phyloP scores from a whole-genome alignment of 2,113 vertebrate species.

The Oncorhynchus clarkii region DNA sequence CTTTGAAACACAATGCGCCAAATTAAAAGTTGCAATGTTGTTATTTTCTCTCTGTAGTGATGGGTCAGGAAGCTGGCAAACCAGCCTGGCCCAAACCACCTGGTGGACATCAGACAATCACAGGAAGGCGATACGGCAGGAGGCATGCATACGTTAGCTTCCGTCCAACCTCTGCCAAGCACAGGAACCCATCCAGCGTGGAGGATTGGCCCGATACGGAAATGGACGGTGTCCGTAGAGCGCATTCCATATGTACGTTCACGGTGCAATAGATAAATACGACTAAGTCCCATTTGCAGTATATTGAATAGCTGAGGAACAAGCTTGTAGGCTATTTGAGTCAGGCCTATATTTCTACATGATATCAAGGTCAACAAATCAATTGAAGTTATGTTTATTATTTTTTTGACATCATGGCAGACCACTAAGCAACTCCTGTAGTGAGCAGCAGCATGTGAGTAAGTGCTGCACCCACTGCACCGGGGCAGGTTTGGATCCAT shows the following conservation, averaged over 20 bases:
- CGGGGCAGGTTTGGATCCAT: background rate
- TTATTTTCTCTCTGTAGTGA: constrained; percentile 56
- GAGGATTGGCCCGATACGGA: constrained; percentile 60
- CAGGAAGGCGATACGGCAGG: constrained; percentile 71
- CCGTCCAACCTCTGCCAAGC: constrained; percentile 63
- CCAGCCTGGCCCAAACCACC: constrained; percentile 65
- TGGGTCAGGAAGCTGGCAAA: constrained; percentile 77
- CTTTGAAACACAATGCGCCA: too few relatives aligned
- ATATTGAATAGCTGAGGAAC: background rate
- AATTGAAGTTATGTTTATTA: too few relatives aligned
- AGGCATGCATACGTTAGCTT: constrained; percentile 68
- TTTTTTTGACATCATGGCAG: too few relatives aligned
- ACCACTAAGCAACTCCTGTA: too few relatives aligned
- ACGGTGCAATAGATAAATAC: background rate
- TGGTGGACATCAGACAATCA: constrained; percentile 68
- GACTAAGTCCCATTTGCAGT: background rate
- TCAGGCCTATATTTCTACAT: background rate
- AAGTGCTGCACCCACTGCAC: background rate
- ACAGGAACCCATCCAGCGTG: constrained; percentile 49
- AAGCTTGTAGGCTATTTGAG: background rate
- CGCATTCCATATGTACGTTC: constrained; percentile 65
- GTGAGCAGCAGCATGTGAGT: background rate
- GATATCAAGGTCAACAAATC: background rate
- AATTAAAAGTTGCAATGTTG: background rate
- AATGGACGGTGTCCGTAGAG: constrained; percentile 56